phyloP scores from a whole-genome alignment of 2,797 vertebrate species.

The Typhlichthys subterraneus region DNA sequence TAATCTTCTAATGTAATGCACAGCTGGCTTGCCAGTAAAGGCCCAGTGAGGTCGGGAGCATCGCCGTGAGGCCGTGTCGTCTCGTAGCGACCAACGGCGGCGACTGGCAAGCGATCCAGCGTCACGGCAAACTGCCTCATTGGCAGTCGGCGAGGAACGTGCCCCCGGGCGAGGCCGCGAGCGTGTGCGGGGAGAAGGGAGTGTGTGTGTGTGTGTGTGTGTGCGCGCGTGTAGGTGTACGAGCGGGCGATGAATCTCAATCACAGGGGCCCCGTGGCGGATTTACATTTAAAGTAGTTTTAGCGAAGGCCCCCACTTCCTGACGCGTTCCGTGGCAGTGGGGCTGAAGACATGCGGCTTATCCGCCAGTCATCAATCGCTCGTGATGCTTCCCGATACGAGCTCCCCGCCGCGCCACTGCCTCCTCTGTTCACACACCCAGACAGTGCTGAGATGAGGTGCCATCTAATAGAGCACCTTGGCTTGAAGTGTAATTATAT shows the following conservation, averaged over 20 bases:
- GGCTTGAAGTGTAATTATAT: constrained; percentile 59
- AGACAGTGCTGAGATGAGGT: constrained; percentile 56
- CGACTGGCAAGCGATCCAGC: background rate
- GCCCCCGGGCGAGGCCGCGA: constrained; percentile 26
- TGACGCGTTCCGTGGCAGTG: constrained; percentile 66
- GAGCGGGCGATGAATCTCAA: constrained; percentile 75
- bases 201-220: background rate
- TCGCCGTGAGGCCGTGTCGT: background rate
- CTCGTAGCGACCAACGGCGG: background rate
- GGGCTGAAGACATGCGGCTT: constrained; percentile 63
- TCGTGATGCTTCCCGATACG: constrained; percentile 66
- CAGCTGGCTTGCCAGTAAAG: constrained; percentile 14
- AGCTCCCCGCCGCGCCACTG: constrained; percentile 45
- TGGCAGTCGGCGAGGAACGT: constrained; percentile 57
- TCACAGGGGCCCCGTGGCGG: constrained; percentile 64
- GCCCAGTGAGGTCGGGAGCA: constrained; percentile 30
- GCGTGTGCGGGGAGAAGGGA: constrained; percentile 34
- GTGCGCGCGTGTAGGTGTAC: background rate
- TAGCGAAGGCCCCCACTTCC: constrained; percentile 70
- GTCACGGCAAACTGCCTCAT: constrained; percentile 58
- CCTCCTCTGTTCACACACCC: constrained; percentile 42
- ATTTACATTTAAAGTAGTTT: constrained; percentile 86
- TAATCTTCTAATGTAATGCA: constrained; percentile 15
- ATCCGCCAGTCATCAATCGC: constrained; percentile 74
- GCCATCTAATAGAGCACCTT: constrained; percentile 48